Evolutionary conservation across 1,140 invertebrate species (phyloP).

Genomic region (Pentalonia nigronervosa): DNA sequence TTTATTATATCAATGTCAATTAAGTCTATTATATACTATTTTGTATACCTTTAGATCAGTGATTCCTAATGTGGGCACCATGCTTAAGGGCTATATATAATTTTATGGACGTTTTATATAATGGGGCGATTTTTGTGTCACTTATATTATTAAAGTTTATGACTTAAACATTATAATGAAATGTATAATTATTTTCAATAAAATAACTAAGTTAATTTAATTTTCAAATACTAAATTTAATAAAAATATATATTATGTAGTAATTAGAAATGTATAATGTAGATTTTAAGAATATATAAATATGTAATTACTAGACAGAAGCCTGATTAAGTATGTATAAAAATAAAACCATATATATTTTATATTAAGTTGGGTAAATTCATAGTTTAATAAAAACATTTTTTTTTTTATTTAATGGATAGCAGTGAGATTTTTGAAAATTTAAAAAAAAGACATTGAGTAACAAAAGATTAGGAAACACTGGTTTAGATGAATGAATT

Average conservation of each 20-base stretch:
- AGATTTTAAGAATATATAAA: background rate
- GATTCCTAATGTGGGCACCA: background rate
- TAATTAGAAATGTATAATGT: no score
- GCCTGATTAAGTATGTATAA: background rate
- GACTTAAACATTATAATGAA: background rate
- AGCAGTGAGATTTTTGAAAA: background rate
- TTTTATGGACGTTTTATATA: background rate
- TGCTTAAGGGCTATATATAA: background rate
- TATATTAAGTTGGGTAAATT: background rate
- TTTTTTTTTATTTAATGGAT: background rate
- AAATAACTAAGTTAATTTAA: background rate
- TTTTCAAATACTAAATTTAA: background rate
- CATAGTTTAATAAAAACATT: no score
- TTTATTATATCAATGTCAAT: background rate
- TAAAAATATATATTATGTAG: no score
- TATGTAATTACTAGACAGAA: no score
- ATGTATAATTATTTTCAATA: background rate
- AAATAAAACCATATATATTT: background rate
- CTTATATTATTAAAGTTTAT: background rate
- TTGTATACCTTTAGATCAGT: background rate
- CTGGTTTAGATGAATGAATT: background rate
- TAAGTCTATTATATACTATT: background rate
- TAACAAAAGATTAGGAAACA: background rate
- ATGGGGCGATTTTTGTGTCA: background rate
- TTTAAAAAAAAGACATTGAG: background rate